Conservation (phyloP, 2,797 vertebrate species). For the Molossus molossus region DNA sequence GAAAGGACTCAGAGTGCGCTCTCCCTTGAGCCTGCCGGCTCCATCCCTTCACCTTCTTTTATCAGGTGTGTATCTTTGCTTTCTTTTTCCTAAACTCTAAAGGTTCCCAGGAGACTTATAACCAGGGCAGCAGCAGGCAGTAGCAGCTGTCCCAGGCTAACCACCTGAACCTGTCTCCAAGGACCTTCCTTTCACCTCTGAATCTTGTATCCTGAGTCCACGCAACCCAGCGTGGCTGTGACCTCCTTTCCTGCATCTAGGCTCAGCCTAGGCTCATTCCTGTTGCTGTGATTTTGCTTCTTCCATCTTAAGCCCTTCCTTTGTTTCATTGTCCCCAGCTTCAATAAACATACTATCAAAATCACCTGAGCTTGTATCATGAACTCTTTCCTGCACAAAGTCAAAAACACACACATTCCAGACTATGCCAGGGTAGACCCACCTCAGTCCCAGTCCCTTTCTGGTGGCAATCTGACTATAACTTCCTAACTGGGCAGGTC, state of each 20-base stretch:
- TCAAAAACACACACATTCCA: background rate
- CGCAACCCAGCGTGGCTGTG: background rate
- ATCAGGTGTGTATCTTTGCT: background rate
- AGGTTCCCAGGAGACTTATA: background rate
- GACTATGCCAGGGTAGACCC: background rate
- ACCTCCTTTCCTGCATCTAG: background rate
- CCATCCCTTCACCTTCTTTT: background rate
- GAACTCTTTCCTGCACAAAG: background rate
- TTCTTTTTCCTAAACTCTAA: background rate
- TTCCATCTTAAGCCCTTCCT: background rate
- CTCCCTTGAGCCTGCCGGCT: background rate
- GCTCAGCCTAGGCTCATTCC: background rate
- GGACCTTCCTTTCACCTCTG: background rate
- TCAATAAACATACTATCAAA: background rate
- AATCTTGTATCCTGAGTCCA: background rate
- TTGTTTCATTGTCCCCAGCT: background rate
- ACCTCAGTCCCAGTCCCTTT: background rate
- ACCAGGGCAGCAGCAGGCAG: background rate
- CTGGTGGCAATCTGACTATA: background rate
- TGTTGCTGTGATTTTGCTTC: background rate
- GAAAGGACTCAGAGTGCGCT: background rate
- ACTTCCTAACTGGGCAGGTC: background rate
- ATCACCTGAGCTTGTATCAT: background rate
- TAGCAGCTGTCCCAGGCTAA: background rate
- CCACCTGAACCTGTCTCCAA: background rate